Evolutionary conservation across 2,888 invertebrate species (phyloP), one percentile per base, ranked within the genome.

Genomic region (Leucozona laternaria): DNA sequence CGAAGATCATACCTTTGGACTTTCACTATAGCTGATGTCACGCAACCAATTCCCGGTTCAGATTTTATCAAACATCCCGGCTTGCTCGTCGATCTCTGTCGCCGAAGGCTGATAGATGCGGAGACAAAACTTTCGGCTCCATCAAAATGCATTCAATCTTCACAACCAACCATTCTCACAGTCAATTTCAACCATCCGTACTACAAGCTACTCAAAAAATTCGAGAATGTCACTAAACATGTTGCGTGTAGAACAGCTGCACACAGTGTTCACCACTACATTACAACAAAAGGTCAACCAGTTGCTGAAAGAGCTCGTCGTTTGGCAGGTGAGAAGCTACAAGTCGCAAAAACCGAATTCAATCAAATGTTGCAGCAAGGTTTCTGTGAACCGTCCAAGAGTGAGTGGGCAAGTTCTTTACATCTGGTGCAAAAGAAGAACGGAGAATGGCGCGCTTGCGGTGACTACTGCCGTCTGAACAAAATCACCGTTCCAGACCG

Each of bases 381-480:
- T 7, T 25, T 68, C 4, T 68, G 68, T 11, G 68, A 53, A 13
- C 68, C 68, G n/a, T 68, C 68, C 15, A 53, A 68, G 15, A 53
- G 53, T 25, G 53, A 53, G 10, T 37, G 34, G 34, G 34, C 34
- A 37, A 10, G 34, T 37, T 11, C 34, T 37, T 11, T 37, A 11
- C 34, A 37, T n/a, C 17, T 48, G 2, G 48, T 48, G 5, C 8
- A 48, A 50, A 37, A 37, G 34, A 37, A 37, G 11, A 48, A 50
- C 28, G 28, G 45, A 17, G 17, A 48, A 31, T 50, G 45, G 48
- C 17, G 48, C 2, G 48, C 48, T 4, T 66, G 48, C 17, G 31
- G 64, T 28, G 48, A 48, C 43, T 66, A 66, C 34, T 34, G 50
- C 2, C 66, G 17, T 10, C 25, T 34, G 3, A 50, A 50, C 13